Percentiles rank a stretch among this genome's conserved stretches.
phyloP scores from a whole-genome alignment of 2,113 vertebrate genomes.

The Apeltes quadracus region DNA sequence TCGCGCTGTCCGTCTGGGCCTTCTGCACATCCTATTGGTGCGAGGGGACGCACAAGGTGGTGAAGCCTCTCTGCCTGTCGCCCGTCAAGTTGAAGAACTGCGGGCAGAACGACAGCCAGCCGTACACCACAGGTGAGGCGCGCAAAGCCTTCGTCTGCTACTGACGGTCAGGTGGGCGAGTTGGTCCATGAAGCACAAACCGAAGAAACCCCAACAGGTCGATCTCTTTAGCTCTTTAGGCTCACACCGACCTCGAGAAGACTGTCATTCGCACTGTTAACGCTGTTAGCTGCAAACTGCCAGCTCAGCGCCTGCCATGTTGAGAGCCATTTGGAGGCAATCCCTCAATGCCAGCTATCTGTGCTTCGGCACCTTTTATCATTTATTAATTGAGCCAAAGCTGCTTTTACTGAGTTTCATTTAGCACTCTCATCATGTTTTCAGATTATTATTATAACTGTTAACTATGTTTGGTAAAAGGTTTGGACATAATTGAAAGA shows the following conservation, averaged over 20 bases:
- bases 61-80: constrained; percentile 82
- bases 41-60: constrained; percentile 83
- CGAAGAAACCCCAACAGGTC: not conserved
- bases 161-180: not conserved
- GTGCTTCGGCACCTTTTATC: not conserved
- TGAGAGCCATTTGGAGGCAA: not conserved
- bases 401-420: not conserved
- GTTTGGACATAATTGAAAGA: not conserved
- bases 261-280: too few species aligned
- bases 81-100: constrained; percentile 81
- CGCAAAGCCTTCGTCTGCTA: not conserved
- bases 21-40: constrained; percentile 85
- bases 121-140: constrained; percentile 79
- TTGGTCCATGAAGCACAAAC: not conserved
- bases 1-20: constrained; percentile 83
- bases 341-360: not conserved
- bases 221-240: too few species aligned
- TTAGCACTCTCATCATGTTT: not conserved
- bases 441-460: not conserved
- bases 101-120: constrained; percentile 78
- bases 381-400: not conserved
- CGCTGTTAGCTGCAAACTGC: too few species aligned
- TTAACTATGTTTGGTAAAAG: not conserved
- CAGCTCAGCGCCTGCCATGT: too few species aligned
- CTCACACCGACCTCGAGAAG: too few species aligned